phyloP scores from a whole-genome alignment of 2,888 invertebrate genomes.

The Lysandra coridon region DNA sequence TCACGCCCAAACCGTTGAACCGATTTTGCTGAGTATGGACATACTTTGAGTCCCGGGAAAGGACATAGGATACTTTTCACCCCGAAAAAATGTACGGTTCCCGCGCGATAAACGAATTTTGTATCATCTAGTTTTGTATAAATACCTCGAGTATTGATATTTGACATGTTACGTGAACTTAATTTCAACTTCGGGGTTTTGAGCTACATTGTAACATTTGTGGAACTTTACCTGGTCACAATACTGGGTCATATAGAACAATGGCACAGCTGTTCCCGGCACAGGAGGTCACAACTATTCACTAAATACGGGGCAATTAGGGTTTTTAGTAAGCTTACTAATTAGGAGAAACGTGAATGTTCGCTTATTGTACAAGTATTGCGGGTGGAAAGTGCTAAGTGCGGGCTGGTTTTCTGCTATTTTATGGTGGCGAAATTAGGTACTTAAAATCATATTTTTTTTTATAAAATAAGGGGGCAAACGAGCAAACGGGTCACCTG shows the following conservation, averaged over 20 bases:
- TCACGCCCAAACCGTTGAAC: too few relatives aligned
- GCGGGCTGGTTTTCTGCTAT: background rate
- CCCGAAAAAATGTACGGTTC: too few relatives aligned
- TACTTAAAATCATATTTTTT: too few relatives aligned
- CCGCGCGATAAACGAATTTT: too few relatives aligned
- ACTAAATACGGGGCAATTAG: background rate
- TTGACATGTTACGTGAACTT: too few relatives aligned
- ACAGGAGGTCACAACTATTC: background rate
- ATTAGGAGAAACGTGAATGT: conserved; percentile 4
- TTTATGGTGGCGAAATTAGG: background rate
- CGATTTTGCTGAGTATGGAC: too few relatives aligned
- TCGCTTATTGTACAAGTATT: background rate
- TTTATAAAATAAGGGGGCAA: too few relatives aligned
- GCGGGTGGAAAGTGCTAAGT: background rate
- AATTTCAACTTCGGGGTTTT: background rate
- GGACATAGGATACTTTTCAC: too few relatives aligned
- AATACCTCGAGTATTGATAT: too few relatives aligned
- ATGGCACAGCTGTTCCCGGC: background rate
- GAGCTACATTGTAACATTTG: background rate
- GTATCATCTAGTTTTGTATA: too few relatives aligned
- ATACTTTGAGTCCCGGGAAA: too few relatives aligned
- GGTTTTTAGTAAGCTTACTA: conserved; percentile 7
- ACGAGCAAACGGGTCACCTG: too few relatives aligned
- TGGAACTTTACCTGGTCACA: background rate
- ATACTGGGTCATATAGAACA: background rate